phyloP scores from a whole-genome alignment of 2,113 vertebrate genomes.

The Pedionomus torquatus region DNA sequence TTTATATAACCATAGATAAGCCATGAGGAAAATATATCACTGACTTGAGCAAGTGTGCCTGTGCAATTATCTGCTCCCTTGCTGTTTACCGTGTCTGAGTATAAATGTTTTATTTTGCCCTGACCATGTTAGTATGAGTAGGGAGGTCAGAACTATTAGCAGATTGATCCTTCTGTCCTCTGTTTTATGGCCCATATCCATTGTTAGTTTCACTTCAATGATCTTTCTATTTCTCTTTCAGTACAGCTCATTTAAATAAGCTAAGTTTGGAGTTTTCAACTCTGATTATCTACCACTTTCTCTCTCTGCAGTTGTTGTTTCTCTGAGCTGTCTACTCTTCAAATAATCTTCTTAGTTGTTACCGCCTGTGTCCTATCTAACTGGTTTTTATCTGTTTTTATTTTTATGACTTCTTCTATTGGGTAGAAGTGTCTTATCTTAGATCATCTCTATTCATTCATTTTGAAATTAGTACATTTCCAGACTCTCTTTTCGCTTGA shows the following conservation, averaged over 20 bases:
- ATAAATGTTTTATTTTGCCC: constrained; percentile 45
- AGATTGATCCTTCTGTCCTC: constrained; percentile 18
- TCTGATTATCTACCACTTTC: not conserved
- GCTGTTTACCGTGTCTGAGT: constrained; percentile 13
- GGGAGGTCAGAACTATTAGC: constrained; percentile 58
- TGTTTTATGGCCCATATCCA: not conserved
- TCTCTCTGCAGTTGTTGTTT: not conserved
- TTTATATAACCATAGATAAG: not conserved
- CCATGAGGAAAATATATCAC: not conserved
- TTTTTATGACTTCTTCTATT: not conserved
- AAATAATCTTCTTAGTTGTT: not conserved
- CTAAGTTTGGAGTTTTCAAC: not conserved
- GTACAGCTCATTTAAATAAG: constrained; percentile 41
- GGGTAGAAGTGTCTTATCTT: not conserved
- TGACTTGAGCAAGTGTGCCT: not conserved
- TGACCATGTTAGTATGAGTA: not conserved
- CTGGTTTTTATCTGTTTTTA: not conserved
- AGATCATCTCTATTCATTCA: not conserved
- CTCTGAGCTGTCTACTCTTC: not conserved
- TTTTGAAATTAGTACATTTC: not conserved
- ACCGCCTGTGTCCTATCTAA: not conserved
- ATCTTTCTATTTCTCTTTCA: constrained; percentile 24
- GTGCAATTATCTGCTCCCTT: constrained; percentile 36
- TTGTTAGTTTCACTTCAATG: constrained; percentile 14
- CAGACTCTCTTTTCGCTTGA: not conserved